phyloP scores from a whole-genome alignment of 2,888 invertebrate species.

The Scaptomyza flava region DNA sequence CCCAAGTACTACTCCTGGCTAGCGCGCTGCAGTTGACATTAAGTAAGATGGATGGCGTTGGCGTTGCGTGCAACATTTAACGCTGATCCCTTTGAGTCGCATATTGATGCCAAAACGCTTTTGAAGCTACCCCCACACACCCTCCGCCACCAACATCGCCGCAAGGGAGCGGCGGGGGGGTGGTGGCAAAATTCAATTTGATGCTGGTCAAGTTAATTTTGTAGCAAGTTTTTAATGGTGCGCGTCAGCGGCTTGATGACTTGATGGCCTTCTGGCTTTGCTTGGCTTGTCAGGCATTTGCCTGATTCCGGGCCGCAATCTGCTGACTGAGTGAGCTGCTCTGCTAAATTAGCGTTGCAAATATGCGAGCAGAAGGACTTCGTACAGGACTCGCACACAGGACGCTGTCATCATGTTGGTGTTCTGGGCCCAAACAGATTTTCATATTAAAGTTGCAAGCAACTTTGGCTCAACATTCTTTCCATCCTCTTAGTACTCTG shows the following conservation, averaged over 20 bases:
- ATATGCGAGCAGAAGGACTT: slow-evolving; percentile 56
- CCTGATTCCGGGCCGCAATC: slow-evolving; percentile 38
- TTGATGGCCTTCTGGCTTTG: slow-evolving; percentile 46
- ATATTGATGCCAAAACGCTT: slow-evolving; percentile 60
- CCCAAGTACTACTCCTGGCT: slow-evolving; percentile 25
- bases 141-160: background rate
- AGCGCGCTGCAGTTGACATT: slow-evolving; percentile 72
- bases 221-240: slow-evolving; percentile 60
- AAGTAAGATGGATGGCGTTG: slow-evolving; percentile 79
- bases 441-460: slow-evolving; percentile 75
- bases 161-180: background rate
- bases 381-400: slow-evolving; percentile 49
- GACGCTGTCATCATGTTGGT: slow-evolving; percentile 45
- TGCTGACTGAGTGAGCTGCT: slow-evolving; percentile 74
- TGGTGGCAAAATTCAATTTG: slow-evolving; percentile 57
- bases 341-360: slow-evolving; percentile 83
- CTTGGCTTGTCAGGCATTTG: slow-evolving; percentile 31
- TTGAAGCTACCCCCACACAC: slow-evolving; percentile 12
- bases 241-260: slow-evolving; percentile 45
- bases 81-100: slow-evolving; percentile 71
- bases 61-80: slow-evolving; percentile 73
- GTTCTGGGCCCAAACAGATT: slow-evolving; percentile 64
- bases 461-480: slow-evolving; percentile 41
- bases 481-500: background rate
- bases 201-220: slow-evolving; percentile 61